phyloP scores from a whole-genome alignment of 2,888 invertebrate genomes.

The Mermis nigrescens region DNA sequence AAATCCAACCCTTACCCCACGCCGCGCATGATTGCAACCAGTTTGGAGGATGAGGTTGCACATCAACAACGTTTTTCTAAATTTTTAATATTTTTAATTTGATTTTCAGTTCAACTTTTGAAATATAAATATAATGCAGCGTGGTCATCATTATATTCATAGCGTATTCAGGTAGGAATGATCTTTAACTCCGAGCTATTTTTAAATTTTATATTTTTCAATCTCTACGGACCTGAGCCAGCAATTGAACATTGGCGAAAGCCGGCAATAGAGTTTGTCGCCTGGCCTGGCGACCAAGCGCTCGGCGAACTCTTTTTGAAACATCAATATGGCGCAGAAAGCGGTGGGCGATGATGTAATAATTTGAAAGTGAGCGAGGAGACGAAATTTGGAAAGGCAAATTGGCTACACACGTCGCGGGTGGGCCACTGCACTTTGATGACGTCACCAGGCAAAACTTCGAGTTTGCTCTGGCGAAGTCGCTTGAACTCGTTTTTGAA shows the following conservation, averaged over 20 bases:
- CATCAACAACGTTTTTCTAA: too few relatives aligned
- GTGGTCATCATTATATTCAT: too few relatives aligned
- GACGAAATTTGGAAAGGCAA: constrained; percentile 77
- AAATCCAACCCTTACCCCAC: too few relatives aligned
- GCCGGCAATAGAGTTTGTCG: constrained; percentile 81
- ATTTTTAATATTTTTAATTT: too few relatives aligned
- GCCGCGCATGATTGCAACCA: too few relatives aligned
- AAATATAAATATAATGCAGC: too few relatives aligned
- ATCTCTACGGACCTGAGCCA: too few relatives aligned
- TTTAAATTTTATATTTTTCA: too few relatives aligned
- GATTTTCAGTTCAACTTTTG: too few relatives aligned
- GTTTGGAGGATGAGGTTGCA: too few relatives aligned
- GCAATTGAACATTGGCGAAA: constrained; percentile 82
- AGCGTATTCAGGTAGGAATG: too few relatives aligned
- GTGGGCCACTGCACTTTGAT: constrained; percentile 80
- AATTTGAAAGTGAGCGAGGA: constrained; percentile 83
- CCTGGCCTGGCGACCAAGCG: constrained; percentile 87
- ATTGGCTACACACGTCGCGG: constrained; percentile 89
- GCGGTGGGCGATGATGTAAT: constrained; percentile 52
- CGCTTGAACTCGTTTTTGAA: constrained; percentile 71
- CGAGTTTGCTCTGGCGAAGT: constrained; percentile 58
- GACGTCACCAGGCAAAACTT: constrained; percentile 79
- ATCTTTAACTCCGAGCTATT: too few relatives aligned
- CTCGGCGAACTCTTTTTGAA: constrained; percentile 94
- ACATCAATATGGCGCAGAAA: constrained; percentile 94